Evolutionary conservation across 2,113 vertebrate genomes (phyloP).

Genomic region (Pseudorectes ferrugineus): DNA sequence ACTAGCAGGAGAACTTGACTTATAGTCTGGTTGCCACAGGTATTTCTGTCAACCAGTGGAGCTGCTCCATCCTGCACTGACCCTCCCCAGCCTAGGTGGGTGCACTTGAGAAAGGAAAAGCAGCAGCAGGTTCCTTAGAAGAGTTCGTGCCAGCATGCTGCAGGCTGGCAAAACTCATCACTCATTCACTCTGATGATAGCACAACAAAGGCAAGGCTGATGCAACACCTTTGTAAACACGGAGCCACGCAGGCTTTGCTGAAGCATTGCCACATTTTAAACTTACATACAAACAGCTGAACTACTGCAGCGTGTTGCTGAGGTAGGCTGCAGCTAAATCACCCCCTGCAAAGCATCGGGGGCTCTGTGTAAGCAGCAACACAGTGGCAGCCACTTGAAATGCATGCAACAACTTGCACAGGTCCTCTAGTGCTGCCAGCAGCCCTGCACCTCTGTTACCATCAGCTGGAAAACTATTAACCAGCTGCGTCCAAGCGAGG

Average conservation of each 20-base stretch:
- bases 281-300: not conserved
- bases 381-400: not conserved
- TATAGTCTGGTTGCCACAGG: not conserved
- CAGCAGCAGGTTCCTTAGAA: not conserved
- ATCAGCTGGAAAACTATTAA: not conserved
- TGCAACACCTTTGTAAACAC: not conserved
- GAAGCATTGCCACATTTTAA: not conserved
- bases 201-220: slow-evolving; percentile 1
- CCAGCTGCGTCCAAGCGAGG: not conserved
- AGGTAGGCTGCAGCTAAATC: not conserved
- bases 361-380: not conserved
- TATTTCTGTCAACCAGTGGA: not conserved
- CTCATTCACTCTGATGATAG: not conserved
- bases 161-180: not conserved
- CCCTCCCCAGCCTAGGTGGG: not conserved
- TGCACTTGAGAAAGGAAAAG: not conserved
- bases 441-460: not conserved
- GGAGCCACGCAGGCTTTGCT: not conserved
- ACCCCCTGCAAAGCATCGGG: not conserved
- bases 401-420: not conserved
- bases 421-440: not conserved
- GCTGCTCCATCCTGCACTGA: not conserved
- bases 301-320: not conserved
- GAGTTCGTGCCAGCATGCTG: not conserved
- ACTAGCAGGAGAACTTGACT: not conserved